These are phyloP conservation scores for Yoshiicerus persimilis DNA, from an alignment of 1,140 invertebrate genomes.

Conservation along the genomic window DNA sequence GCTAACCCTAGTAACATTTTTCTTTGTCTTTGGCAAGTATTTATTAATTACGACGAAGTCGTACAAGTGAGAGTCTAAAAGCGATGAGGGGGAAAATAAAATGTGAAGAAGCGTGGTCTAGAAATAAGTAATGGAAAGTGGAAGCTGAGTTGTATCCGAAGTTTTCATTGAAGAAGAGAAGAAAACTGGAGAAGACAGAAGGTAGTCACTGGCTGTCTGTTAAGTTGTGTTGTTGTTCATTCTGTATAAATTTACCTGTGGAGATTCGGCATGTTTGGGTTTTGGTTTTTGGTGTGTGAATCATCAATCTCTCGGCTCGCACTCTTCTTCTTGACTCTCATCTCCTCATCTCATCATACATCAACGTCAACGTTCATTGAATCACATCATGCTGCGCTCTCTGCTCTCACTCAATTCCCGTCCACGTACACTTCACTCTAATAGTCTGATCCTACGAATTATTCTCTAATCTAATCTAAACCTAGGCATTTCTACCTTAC, in stretches of 20 bases:
- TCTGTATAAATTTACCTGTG: constrained; percentile 16
- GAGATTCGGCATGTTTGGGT: constrained; percentile 21
- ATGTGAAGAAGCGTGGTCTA: not conserved
- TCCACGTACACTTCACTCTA: not conserved
- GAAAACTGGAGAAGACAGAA: constrained; percentile 7
- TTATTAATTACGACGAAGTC: no score
- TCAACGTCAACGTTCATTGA: constrained; percentile 41
- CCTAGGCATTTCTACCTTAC: not conserved
- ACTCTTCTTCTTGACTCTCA: constrained; percentile 3
- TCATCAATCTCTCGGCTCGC: constrained; percentile 33
- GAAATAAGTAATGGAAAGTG: not conserved
- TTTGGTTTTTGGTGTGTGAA: constrained; percentile 31
- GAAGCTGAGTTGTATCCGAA: not conserved
- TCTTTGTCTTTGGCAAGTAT: no score
- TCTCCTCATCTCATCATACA: constrained; percentile 37
- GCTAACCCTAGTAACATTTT: no score
- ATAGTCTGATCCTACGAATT: not conserved
- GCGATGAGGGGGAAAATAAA: not conserved
- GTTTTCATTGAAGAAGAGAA: not conserved
- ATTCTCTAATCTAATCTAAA: not conserved
- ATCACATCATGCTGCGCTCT: constrained; percentile 33
- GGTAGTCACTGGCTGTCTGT: constrained; percentile 13
- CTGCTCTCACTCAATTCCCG: not conserved
- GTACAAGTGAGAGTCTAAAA: not conserved
- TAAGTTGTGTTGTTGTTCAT: constrained; percentile 17